phyloP scores from a whole-genome alignment of 2,113 vertebrate genomes.

The Mesembrinibis cayennensis region DNA sequence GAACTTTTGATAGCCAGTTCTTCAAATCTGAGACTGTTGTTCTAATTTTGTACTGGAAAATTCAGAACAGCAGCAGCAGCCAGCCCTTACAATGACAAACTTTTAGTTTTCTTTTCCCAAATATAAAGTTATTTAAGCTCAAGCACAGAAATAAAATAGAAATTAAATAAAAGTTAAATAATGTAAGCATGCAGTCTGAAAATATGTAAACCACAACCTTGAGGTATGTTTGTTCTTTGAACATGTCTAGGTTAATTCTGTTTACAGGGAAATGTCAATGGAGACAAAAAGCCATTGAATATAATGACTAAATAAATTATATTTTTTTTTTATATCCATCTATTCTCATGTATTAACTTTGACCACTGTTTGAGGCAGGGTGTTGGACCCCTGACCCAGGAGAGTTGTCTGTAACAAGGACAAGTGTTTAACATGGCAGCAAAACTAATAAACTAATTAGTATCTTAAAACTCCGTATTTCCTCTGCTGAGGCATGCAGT shows the following conservation, averaged over 20 bases:
- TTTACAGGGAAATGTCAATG: not conserved
- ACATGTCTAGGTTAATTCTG: not conserved
- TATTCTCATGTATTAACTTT: not conserved
- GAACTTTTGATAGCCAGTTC: not conserved
- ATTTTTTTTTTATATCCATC: not conserved
- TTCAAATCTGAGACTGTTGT: not conserved
- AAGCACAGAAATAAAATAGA: not conserved
- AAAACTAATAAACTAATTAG: not conserved
- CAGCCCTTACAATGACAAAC: not conserved
- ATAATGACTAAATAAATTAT: not conserved
- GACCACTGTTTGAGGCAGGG: not conserved
- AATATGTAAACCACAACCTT: not conserved
- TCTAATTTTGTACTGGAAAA: not conserved
- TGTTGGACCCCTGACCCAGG: not conserved
- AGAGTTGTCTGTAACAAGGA: not conserved
- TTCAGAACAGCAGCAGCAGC: not conserved
- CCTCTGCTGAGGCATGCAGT: not conserved
- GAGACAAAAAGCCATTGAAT: not conserved
- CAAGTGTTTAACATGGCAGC: not conserved
- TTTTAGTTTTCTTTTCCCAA: not conserved
- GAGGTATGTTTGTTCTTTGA: not conserved
- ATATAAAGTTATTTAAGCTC: not conserved
- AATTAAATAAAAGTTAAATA: not conserved
- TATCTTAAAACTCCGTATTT: not conserved
- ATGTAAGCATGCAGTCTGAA: not conserved